Evolutionary conservation across 2,113 vertebrate genomes (phyloP).

Genomic region (Pterocles orientalis): DNA sequence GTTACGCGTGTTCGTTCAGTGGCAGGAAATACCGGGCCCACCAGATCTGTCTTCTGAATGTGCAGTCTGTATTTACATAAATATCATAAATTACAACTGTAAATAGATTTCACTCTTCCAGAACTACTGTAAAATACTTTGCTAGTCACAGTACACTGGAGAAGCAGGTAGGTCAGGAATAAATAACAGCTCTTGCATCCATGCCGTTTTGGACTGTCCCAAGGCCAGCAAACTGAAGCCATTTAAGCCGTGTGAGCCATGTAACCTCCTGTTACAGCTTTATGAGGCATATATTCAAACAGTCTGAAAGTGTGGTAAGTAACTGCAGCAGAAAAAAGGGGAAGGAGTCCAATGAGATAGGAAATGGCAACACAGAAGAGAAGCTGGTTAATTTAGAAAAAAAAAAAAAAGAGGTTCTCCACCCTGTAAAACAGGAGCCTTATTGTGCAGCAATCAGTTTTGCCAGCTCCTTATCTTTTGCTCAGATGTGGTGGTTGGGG

Average conservation of each 20-base stretch:
- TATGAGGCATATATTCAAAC: rapidly evolving
- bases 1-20: rapidly evolving
- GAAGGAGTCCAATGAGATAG: neutral
- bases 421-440: neutral
- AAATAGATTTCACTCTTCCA: neutral
- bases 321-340: neutral
- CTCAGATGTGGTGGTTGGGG: neutral
- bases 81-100: neutral
- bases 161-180: neutral
- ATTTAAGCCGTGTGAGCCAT: neutral
- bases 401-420: neutral
- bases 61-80: neutral
- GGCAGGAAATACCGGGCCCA: neutral
- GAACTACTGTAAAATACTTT: neutral
- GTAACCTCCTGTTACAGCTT: neutral
- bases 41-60: neutral
- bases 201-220: neutral
- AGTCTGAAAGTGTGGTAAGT: neutral
- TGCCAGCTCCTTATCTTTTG: neutral
- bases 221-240: neutral
- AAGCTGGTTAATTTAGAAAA: neutral
- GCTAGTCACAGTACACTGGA: neutral
- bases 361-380: neutral
- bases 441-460: neutral
- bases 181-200: neutral